Evolutionary conservation across 2,888 invertebrate species (phyloP), one percentile per base, ranked within the genome.

Genomic region (Cheilosia vernalis): DNA sequence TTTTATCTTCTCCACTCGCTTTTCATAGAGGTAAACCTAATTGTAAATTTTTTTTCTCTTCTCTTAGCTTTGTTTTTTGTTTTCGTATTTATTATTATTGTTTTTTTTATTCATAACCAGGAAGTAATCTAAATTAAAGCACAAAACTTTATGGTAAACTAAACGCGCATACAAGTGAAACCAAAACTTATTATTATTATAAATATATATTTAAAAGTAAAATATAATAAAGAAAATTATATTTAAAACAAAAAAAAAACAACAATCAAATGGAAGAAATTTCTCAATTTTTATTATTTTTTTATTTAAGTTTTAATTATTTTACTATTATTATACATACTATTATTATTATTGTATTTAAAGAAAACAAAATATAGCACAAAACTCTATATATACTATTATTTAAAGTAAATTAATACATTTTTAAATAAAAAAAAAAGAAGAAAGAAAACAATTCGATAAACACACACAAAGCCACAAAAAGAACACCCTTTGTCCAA

Each of bases 161-260:
- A 85, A 77, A 85, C 53, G 81, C 85, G 85, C 85, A 85, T 81
- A 76, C 76, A 81, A 81, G 72, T 85, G 76, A 85, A 81, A 85
- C 85, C 85, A 85, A 85, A 85, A 77, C 85, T 77, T 85, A 84
- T 82, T 80, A 69, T 79, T 47, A 47, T 47, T 81, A 85, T 81
- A 72, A 76, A 85, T 85, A 85, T 80, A 77, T 80, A 77, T 81
- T 70, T 72, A 72, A 80, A 80, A 58, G 44, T 5, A 79, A 84
- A 63, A 83, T 72, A 58, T 42, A 27, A 61, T 42, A 83, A 64
- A 24, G 76, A 69, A 61, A 76, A 63, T n/a, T 66, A 74, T 53
- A 80, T 49, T 51, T 55, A 80, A 74, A 72, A 64, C 33, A 13
- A n/a, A n/a, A 49, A 56, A 49, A 40, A 83, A 69, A 61, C 77